Evolutionary conservation across 2,888 invertebrate genomes (phyloP).

Genomic region (Oscheius sp.): DNA sequence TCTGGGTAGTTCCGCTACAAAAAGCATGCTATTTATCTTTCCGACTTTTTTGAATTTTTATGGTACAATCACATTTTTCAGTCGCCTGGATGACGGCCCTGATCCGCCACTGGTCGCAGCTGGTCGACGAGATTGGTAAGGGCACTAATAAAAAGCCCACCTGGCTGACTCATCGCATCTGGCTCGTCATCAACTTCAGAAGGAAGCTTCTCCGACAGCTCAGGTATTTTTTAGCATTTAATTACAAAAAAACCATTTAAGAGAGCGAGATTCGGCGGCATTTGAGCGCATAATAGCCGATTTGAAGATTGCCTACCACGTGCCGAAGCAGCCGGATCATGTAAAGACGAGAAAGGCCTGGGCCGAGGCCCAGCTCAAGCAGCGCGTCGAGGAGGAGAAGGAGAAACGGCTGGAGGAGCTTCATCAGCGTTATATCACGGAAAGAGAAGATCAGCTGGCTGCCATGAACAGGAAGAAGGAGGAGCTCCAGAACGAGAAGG

Average conservation of each 20-base stretch:
- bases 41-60: no score
- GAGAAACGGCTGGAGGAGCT: slow-evolving; percentile 64
- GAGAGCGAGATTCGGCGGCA: slow-evolving; percentile 55
- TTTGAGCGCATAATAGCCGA: slow-evolving; percentile 60
- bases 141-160: slow-evolving; percentile 65
- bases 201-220: slow-evolving; percentile 63
- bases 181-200: slow-evolving; percentile 64
- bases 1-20: no score
- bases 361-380: slow-evolving; percentile 66
- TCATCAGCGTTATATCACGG: slow-evolving; percentile 39
- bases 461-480: slow-evolving; percentile 43
- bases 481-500: slow-evolving; percentile 49
- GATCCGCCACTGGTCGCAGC: slow-evolving; percentile 71
- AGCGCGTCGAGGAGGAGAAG: slow-evolving; percentile 67
- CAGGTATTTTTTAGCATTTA: slow-evolving; percentile 23
- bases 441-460: slow-evolving; percentile 20
- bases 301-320: slow-evolving; percentile 70
- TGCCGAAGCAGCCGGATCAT: slow-evolving; percentile 65
- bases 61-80: slow-evolving; percentile 37
- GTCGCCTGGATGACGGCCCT: slow-evolving; percentile 70
- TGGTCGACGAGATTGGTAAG: slow-evolving; percentile 65
- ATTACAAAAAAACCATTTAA: background rate
- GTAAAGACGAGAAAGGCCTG: slow-evolving; percentile 67
- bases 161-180: slow-evolving; percentile 66
- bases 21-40: no score